These are phyloP conservation scores for Pristionchus entomophagus DNA, from an alignment of 2,888 invertebrate species.

Conservation along the genomic window DNA sequence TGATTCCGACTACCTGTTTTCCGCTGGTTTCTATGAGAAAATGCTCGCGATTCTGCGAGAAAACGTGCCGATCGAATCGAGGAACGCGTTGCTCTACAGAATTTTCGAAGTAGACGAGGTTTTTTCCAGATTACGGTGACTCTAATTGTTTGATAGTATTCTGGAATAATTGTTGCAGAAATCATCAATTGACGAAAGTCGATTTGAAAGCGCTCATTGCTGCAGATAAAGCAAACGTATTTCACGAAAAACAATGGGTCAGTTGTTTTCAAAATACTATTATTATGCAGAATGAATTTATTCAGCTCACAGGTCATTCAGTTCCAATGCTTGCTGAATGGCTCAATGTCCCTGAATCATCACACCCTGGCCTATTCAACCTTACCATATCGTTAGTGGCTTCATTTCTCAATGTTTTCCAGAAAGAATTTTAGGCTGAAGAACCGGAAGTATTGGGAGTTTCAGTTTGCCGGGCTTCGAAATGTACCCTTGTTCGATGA, in stretches of 20 bases:
- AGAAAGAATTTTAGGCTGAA: neutral
- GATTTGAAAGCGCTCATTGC: neutral
- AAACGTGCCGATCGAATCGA: neutral
- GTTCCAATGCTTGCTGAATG: neutral
- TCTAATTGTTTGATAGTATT: neutral
- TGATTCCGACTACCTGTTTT: slow-evolving; percentile 18
- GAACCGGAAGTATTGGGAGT: neutral
- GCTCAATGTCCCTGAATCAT: neutral
- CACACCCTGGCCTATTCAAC: neutral
- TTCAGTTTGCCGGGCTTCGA: neutral
- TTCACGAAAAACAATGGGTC: slow-evolving; percentile 3
- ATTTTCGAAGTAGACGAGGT: neutral
- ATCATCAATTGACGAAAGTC: neutral
- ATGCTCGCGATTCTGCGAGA: neutral
- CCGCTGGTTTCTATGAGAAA: slow-evolving; percentile 8
- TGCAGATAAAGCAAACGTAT: neutral
- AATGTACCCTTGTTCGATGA: slow-evolving; percentile 26
- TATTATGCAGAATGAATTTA: neutral
- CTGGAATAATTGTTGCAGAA: neutral
- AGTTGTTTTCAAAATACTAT: neutral
- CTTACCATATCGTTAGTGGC: neutral
- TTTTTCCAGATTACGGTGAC: neutral
- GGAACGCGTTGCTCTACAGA: neutral
- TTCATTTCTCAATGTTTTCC: neutral
- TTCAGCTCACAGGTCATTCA: neutral